A percentile compares a stretch with the other conserved stretches of the same genome.
Evolutionary conservation across 2,888 invertebrate species (phyloP).

Genomic region (Odontothrips loti): DNA sequence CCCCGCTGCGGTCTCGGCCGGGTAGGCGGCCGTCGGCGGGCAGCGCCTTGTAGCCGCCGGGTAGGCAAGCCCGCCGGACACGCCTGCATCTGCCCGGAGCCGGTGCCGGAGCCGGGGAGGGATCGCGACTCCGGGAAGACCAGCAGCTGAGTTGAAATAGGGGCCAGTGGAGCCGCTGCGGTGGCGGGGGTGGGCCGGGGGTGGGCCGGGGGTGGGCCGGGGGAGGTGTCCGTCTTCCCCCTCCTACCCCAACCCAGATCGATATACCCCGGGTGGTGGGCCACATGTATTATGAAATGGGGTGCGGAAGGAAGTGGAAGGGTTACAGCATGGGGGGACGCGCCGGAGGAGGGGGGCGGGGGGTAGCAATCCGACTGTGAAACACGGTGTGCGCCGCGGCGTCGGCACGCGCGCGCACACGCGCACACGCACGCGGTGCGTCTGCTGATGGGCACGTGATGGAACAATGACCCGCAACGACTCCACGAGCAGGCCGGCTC

Average conservation of each 20-base stretch:
- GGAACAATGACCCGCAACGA: no score
- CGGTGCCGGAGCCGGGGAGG: no score
- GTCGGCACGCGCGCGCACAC: not conserved
- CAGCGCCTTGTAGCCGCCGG: not conserved
- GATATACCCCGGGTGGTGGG: constrained; percentile 10
- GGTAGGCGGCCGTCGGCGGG: no score
- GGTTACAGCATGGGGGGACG: not conserved
- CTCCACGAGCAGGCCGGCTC: no score
- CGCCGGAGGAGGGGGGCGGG: not conserved
- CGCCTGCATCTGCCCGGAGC: not conserved
- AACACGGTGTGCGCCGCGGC: not conserved
- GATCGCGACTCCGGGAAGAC: not conserved
- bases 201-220: not conserved
- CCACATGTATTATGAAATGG: constrained; percentile 26
- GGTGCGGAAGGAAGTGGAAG: constrained; percentile 17
- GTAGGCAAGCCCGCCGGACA: not conserved
- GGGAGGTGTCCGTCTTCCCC: not conserved
- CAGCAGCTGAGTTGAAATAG: not conserved
- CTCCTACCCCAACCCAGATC: constrained; percentile 4
- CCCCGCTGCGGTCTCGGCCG: no score
- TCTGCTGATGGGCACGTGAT: not conserved
- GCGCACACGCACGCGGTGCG: not conserved
- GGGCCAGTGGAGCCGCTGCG: not conserved
- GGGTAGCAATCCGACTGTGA: not conserved
- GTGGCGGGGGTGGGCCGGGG: not conserved